Conservation (phyloP, 1,140 invertebrate species). For the Chelonus insularis region DNA sequence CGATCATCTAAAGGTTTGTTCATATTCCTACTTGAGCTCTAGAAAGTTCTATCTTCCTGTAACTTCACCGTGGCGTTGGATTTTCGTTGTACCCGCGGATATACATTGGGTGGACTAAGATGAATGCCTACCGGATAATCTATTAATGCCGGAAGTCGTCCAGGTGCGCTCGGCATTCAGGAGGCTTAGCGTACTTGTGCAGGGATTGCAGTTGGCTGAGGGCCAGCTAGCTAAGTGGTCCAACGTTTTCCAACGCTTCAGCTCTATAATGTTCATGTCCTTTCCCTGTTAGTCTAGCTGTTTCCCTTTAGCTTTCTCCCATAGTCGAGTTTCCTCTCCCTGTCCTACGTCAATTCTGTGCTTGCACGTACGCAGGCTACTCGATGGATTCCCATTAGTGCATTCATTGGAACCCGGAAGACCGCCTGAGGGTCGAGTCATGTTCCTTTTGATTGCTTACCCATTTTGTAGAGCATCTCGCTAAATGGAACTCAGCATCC, state of each 20-base stretch:
- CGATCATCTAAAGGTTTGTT: neutral
- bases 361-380: neutral
- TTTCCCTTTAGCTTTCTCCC: neutral
- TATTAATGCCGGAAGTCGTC: constrained; percentile 44
- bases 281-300: neutral
- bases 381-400: constrained; percentile 1
- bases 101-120: constrained; percentile 25
- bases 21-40: neutral
- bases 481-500: too few relatives aligned
- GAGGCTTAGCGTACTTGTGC: constrained; percentile 39
- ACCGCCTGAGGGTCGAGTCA: neutral
- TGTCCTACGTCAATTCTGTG: neutral
- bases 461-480: too few relatives aligned
- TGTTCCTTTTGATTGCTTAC: neutral
- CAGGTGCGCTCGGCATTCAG: constrained; percentile 46
- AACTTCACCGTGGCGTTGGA: too few relatives aligned
- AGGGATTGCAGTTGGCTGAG: constrained; percentile 45
- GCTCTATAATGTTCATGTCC: neutral
- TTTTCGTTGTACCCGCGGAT: neutral
- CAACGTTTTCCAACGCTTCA: constrained; percentile 35
- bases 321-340: neutral
- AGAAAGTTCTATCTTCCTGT: too few relatives aligned
- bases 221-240: constrained; percentile 46
- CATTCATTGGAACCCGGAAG: neutral
- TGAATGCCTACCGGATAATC: constrained; percentile 40